These are phyloP conservation scores for Lates calcarifer DNA, from an alignment of 2,113 vertebrate genomes.

Conservation along the genomic window DNA sequence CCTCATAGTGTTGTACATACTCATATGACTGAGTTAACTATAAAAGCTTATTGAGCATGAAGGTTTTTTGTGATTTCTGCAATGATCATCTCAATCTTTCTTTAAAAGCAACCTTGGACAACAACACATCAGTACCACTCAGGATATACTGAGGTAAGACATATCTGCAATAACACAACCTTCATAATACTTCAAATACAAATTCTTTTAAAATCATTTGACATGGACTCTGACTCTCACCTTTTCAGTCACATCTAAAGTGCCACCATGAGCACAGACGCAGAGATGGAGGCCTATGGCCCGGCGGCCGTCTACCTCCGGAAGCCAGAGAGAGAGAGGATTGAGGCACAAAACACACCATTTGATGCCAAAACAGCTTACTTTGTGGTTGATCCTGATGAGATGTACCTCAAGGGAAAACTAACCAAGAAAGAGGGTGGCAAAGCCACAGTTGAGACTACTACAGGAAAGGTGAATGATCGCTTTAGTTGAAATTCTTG, in stretches of 20 bases:
- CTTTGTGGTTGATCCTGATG: slow-evolving; percentile 54
- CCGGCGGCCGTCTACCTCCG: slow-evolving; percentile 68
- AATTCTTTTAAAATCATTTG: not conserved
- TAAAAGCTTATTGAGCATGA: not conserved
- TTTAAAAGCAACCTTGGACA: slow-evolving; percentile 42
- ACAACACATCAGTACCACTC: slow-evolving; percentile 30
- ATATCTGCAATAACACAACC: not conserved
- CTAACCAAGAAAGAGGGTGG: slow-evolving; percentile 71
- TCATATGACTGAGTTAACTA: not conserved
- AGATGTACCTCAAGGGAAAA: slow-evolving; percentile 76
- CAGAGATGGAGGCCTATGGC: slow-evolving; percentile 76
- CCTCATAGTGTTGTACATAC: not conserved
- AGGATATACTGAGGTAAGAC: slow-evolving; percentile 55
- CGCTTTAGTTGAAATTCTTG: not conserved
- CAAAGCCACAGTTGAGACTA: slow-evolving; percentile 69
- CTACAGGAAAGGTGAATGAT: slow-evolving; percentile 56
- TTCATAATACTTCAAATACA: not conserved
- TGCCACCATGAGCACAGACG: slow-evolving; percentile 75
- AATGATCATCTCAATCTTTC: slow-evolving; percentile 31
- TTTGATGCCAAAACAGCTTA: slow-evolving; percentile 77
- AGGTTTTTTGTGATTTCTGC: not conserved
- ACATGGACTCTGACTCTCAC: no score
- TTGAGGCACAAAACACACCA: slow-evolving; percentile 68
- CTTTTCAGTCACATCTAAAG: slow-evolving; percentile 52
- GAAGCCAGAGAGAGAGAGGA: slow-evolving; percentile 73